Evolutionary conservation across 2,888 invertebrate genomes (phyloP), one percentile per base, ranked within the genome.

Genomic region (Agrotis puta): DNA sequence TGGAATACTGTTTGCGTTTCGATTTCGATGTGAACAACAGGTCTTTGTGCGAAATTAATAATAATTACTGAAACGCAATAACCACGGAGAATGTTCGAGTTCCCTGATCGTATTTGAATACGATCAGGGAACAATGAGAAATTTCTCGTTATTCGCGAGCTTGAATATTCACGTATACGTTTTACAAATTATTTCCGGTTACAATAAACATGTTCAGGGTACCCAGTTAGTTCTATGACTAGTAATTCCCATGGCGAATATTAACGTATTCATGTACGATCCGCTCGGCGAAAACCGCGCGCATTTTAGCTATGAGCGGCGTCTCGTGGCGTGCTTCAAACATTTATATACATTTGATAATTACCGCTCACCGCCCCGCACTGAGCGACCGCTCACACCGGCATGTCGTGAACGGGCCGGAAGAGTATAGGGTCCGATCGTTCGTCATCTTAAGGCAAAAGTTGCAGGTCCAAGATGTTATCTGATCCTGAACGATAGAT

Each of bases 11-110:
- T 62, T 27, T 51, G 39, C 51, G 24, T 50, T 54, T n/a, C 6
- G 39, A 39, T 50, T 54, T 22, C 9, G 45, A 57, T 27, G 57
- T 54, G 64, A 33, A 81, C 66, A 79, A 65, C 33, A 24, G n/a
- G n/a, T 33, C 45, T 64, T 74, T 69, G 61, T 48, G 59, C 54
- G 22, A 70, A 81, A 72, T 81, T 61, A 76, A 69, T 61, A 76
- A 69, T 81, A 71, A 69, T 69, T 43, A 57, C 66, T 22, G 20
- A 48, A 66, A 70, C 69, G 54, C 63, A 67, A 71, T 56, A 65
- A 51, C 51, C 64, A 51, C 39, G 24, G 27, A 63, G 56, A 65
- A 68, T 66, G 22, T 50, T 69, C 51, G n/a, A 39, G 63, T 51
- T n/a, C n/a, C n/a, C n/a, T n/a, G n/a, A 27, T 33, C 14, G 47